Evolutionary conservation across 2,113 vertebrate genomes (phyloP).

Genomic region (Crypturellus undulatus): DNA sequence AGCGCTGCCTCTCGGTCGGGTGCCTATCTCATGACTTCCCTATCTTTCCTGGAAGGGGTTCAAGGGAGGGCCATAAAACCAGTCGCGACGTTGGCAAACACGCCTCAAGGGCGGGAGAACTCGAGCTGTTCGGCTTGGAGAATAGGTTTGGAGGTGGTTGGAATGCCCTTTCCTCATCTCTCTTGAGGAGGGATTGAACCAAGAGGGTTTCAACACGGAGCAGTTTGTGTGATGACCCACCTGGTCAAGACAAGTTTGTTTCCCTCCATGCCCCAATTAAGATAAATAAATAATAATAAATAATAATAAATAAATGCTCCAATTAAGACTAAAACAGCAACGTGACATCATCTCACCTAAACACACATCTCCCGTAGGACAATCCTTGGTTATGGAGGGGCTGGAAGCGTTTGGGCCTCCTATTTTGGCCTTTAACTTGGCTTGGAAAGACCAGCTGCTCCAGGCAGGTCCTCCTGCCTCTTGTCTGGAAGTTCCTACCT

Average conservation of each 20-base stretch:
- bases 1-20: neutral
- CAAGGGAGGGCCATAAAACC: neutral
- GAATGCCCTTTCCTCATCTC: neutral
- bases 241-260: accelerated
- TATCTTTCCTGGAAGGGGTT: neutral
- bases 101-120: neutral
- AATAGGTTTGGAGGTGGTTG: neutral
- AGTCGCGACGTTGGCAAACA: neutral
- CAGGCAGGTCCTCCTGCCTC: neutral
- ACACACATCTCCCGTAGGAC: neutral
- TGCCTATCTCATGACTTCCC: accelerated
- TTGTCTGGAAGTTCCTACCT: neutral
- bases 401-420: neutral
- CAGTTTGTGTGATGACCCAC: accelerated
- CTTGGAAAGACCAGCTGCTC: neutral
- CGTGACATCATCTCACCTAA: too few relatives aligned
- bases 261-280: neutral
- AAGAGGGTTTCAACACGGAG: accelerated
- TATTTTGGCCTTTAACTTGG: neutral
- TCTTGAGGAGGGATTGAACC: neutral
- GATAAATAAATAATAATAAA: too few relatives aligned
- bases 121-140: neutral
- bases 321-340: neutral
- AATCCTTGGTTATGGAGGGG: neutral
- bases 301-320: too few relatives aligned